These are phyloP conservation scores for Nesoenas mayeri DNA, from an alignment of 2,113 vertebrate species.

Conservation along the genomic window DNA sequence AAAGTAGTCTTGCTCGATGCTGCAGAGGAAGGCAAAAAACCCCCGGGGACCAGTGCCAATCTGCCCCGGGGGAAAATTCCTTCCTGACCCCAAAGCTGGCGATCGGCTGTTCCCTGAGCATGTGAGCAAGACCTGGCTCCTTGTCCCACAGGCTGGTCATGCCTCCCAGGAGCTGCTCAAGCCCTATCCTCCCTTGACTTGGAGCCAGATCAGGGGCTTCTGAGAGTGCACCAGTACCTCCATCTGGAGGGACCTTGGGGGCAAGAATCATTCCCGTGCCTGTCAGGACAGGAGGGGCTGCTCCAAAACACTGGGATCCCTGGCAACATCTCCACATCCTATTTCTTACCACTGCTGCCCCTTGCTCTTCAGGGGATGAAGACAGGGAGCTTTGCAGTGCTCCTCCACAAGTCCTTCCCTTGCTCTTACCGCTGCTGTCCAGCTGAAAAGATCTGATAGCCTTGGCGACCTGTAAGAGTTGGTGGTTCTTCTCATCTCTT, in stretches of 20 bases:
- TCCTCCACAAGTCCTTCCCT: background rate
- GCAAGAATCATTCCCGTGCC: background rate
- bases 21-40: background rate
- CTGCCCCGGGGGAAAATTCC: background rate
- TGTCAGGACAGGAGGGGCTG: background rate
- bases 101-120: background rate
- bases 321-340: background rate
- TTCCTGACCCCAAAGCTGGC: background rate
- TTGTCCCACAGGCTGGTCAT: background rate
- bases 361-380: background rate
- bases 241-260: background rate
- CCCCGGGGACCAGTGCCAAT: background rate
- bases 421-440: background rate
- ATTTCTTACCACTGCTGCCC: background rate
- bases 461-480: too few species aligned
- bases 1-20: background rate
- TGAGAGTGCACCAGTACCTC: rapidly evolving
- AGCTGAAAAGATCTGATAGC: background rate
- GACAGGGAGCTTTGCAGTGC: background rate
- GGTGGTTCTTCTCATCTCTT: too few species aligned
- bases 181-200: background rate
- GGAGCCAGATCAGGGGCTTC: background rate
- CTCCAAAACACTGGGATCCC: background rate
- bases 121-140: background rate
- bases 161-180: background rate